Base-by-base conservation (phyloP, 2,888 invertebrate species). In the Diplazon laetatorius region DNA sequence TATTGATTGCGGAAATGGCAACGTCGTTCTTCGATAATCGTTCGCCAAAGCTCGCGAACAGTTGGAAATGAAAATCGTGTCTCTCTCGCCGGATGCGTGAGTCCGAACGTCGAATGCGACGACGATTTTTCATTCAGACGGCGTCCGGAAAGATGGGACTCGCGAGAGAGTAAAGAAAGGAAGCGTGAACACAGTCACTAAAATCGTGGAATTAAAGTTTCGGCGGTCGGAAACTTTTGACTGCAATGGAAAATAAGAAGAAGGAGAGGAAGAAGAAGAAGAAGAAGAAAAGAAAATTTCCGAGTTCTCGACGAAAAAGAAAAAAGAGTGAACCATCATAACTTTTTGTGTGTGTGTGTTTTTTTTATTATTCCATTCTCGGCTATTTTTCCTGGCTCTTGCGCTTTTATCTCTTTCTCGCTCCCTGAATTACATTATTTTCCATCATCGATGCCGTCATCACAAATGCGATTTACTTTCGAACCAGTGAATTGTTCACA, bases 231-330 rank as follows among this genome's bases (percentile, higher is more conserved):
- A 84, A 90, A 90, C 83, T 85, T 87, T 85, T 86, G 86, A 81
- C 85, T 84, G 68, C 84, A 85, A 84, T 86, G 86, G 81, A 82
- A 84, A 82, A 85, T 86, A n/a, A n/a, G n/a, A n/a, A n/a, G n/a
- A n/a, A n/a, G n/a, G n/a, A n/a, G n/a, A n/a, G n/a, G n/a, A n/a
- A n/a, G n/a, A n/a, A n/a, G n/a, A n/a, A n/a, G n/a, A n/a, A n/a
- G n/a, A n/a, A n/a, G n/a, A n/a, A n/a, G n/a, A n/a, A n/a, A n/a
- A n/a, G n/a, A n/a, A n/a, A n/a, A 80, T 82, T 82, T 81, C 77
- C 44, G 83, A 81, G 55, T 80, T 79, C 72, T 82, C 62, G 52
- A 48, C 46, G 66, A 62, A 25, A 25, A 44, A 42, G 50, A 50
- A 48, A 8, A 37, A n/a, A n/a, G n/a, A n/a, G n/a, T n/a, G 30